Evolutionary conservation across 35 echinoderm and acorn worm species (phyloP), one percentile per base, ranked within the genome.

Genomic region (Patiria miniata): DNA sequence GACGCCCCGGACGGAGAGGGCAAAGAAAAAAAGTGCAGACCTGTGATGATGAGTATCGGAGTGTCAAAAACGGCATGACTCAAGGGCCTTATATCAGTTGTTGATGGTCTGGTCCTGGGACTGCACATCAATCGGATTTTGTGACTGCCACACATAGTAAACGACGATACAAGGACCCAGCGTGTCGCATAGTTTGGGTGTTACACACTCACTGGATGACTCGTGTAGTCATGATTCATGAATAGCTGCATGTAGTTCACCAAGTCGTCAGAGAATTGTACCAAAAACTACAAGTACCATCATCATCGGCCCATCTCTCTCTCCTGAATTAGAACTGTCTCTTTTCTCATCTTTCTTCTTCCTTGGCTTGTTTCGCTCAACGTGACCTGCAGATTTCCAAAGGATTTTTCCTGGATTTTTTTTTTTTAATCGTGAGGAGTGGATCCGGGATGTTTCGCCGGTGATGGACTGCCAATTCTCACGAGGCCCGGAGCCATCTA

Each of bases 401-500:
- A 22, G 65, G 65, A 73, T 73, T 47, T 4, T 73, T 23, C 26
- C 19, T 18, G 65, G 29, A 23, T 73, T 4, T 47, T 47, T 73
- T 73, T 4, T 47, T 47, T 73, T 73, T 73, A 73, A 73, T 73
- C 34, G 26, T 73, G 65, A 9, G 65, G 65, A 73, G 65, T 73
- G 65, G 65, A 73, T 34, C 7, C 34, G 30, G n/a, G 65, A 73
- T 73, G 4, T 73, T 32, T 73, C 29, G 65, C 29, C 10, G 65
- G 65, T 73, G 65, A 73, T 22, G 65, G 34, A 36, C 65, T 14
- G n/a, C 19, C 14, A 23, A 10, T 32, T 32, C 30, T 73, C 65
- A 26, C 34, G 65, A 26, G 65, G 65, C 65, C 42, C 42, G 15
- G 21, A 73, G 65, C 29, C 29, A 23, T 47, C 12, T 4, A 73